phyloP scores from a whole-genome alignment of 1,140 invertebrate species.

The Sitodiplosis mosellana region DNA sequence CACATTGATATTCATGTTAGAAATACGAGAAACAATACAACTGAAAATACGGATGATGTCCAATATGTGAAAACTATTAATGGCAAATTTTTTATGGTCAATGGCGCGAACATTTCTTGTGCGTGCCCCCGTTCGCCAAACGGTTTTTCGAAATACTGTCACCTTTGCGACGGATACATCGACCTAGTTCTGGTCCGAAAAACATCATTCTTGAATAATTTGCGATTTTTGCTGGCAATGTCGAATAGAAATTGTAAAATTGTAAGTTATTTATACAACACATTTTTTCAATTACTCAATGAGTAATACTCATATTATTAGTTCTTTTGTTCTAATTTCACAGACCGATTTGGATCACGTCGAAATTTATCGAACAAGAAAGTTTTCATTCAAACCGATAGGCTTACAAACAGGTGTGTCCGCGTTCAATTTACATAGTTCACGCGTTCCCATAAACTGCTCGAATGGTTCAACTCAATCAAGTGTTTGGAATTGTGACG shows the following conservation, averaged over 20 bases:
- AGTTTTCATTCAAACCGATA: conserved; percentile 48
- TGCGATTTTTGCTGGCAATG: conserved; percentile 45
- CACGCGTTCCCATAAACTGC: conserved; percentile 14
- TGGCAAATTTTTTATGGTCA: conserved; percentile 61
- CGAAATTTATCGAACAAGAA: conserved; percentile 51
- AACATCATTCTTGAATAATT: conserved; percentile 52
- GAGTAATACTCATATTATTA: conserved; percentile 1
- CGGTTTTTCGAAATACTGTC: conserved; percentile 60
- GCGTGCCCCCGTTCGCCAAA: conserved; percentile 51
- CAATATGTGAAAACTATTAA: conserved; percentile 39
- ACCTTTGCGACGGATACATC: conserved; percentile 63
- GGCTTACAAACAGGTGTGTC: conserved; percentile 12
- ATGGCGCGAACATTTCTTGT: conserved; percentile 61
- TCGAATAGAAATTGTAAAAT: conserved; percentile 36
- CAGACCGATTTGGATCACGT: conserved; percentile 61
- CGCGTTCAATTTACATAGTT: conserved; percentile 14
- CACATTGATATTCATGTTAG: too few relatives aligned
- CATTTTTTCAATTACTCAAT: neutral
- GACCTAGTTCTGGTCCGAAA: conserved; percentile 60
- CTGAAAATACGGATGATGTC: too few relatives aligned
- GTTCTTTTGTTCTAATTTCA: conserved; percentile 10
- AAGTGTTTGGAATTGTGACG: conserved; percentile 75
- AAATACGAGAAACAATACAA: too few relatives aligned
- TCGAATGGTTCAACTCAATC: conserved; percentile 8
- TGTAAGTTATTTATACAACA: conserved; percentile 29